Conservation (phyloP, 2,113 vertebrate species). For the Urocynchramus pylzowi region DNA sequence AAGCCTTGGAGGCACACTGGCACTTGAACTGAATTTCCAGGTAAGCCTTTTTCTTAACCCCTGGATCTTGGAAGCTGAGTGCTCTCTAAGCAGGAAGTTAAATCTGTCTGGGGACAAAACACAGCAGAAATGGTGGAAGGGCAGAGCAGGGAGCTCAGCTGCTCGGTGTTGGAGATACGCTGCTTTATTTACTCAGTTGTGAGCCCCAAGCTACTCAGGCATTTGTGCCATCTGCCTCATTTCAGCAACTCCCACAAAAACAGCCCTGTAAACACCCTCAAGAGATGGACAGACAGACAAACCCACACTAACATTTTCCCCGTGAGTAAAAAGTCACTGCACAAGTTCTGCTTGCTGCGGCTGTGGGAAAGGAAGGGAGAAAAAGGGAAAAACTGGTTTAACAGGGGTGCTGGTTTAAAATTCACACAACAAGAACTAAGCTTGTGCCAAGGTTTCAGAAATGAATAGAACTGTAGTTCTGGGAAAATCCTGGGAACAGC, state of each 20-base stretch:
- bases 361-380: neutral
- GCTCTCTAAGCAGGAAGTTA: neutral
- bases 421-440: neutral
- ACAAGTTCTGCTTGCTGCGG: neutral
- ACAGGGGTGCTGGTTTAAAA: neutral
- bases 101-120: neutral
- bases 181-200: neutral
- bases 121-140: neutral
- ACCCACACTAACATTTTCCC: too few relatives aligned
- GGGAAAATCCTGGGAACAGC: neutral
- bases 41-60: conserved; percentile 10
- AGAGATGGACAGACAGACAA: neutral
- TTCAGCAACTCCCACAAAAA: neutral
- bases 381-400: neutral
- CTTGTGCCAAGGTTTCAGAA: neutral
- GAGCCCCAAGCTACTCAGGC: neutral
- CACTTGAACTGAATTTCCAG: neutral
- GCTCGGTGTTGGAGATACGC: fast-evolving
- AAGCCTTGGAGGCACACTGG: neutral
- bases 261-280: neutral
- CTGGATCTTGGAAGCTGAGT: neutral
- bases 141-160: neutral
- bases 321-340: neutral
- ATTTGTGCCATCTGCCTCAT: neutral
- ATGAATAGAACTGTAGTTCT: neutral